phyloP scores from a whole-genome alignment of 2,113 vertebrate species.

The Rhinopomastus cyanomelas region DNA sequence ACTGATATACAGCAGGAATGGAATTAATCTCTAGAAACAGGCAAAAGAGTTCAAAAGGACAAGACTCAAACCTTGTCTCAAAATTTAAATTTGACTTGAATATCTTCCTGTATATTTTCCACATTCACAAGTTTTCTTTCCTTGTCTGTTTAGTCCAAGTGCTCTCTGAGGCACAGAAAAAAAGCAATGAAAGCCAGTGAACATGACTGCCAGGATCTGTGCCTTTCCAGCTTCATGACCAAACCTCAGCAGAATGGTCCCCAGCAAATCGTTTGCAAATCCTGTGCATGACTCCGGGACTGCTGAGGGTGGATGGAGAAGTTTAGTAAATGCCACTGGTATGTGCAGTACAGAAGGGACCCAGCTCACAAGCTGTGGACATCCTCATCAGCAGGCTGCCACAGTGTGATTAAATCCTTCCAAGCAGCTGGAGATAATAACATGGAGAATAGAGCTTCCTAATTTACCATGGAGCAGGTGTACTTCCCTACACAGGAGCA shows the following conservation, averaged over 20 bases:
- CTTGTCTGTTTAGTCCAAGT: not conserved
- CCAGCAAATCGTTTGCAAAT: not conserved
- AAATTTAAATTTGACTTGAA: not conserved
- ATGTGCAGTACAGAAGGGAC: not conserved
- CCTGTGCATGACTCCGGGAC: not conserved
- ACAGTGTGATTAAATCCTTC: conserved; percentile 34
- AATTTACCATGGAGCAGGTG: not conserved
- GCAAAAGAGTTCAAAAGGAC: not conserved
- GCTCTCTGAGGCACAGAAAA: not conserved
- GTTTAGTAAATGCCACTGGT: not conserved
- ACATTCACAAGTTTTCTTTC: not conserved
- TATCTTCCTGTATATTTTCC: not conserved
- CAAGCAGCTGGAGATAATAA: not conserved
- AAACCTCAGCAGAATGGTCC: not conserved
- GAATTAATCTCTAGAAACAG: not conserved
- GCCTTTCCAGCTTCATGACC: not conserved
- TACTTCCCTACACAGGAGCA: not conserved
- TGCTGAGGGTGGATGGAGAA: not conserved
- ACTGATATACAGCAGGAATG: not conserved
- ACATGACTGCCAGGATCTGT: not conserved
- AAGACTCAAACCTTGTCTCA: not conserved
- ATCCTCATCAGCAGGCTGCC: not conserved
- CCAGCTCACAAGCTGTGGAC: not conserved
- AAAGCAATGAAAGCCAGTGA: not conserved
- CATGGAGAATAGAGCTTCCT: not conserved